Percentiles rank a stretch among this genome's conserved stretches.
These are phyloP conservation scores for Zygaena filipendulae DNA, from an alignment of 2,888 invertebrate species.

Conservation along the genomic window DNA sequence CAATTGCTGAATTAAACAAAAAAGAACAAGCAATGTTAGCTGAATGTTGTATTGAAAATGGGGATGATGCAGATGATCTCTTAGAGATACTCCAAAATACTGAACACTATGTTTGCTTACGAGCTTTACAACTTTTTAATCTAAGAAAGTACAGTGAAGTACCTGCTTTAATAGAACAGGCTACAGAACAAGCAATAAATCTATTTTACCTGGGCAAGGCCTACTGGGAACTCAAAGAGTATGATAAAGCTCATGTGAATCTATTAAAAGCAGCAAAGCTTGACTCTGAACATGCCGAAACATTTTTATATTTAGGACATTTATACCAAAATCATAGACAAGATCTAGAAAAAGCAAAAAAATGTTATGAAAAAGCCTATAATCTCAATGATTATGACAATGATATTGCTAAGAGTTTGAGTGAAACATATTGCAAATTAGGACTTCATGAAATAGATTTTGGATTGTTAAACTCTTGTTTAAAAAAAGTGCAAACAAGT, in stretches of 20 bases:
- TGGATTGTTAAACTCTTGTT: slow-evolving; percentile 64
- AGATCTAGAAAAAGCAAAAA: slow-evolving; percentile 79
- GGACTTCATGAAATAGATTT: slow-evolving; percentile 75
- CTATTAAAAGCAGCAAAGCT: slow-evolving; percentile 77
- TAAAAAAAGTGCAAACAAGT: slow-evolving; percentile 49
- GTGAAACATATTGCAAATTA: slow-evolving; percentile 77
- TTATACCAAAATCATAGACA: slow-evolving; percentile 73
- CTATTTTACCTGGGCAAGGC: slow-evolving; percentile 71
- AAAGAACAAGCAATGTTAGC: slow-evolving; percentile 37
- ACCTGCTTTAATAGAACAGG: slow-evolving; percentile 54
- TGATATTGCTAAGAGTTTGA: slow-evolving; percentile 77
- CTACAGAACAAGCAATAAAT: slow-evolving; percentile 50
- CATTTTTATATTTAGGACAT: slow-evolving; percentile 81
- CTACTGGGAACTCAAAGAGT: slow-evolving; percentile 68
- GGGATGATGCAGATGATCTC: slow-evolving; percentile 31
- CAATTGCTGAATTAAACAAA: slow-evolving; percentile 25
- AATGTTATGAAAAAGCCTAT: slow-evolving; percentile 87
- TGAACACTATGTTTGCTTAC: slow-evolving; percentile 42
- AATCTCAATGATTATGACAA: slow-evolving; percentile 75
- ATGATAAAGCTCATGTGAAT: slow-evolving; percentile 70
- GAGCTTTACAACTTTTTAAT: slow-evolving; percentile 58
- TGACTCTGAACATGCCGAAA: slow-evolving; percentile 78
- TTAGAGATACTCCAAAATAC: slow-evolving; percentile 33
- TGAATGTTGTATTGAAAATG: slow-evolving; percentile 43
- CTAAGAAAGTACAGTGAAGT: slow-evolving; percentile 65